These are phyloP conservation scores for Tridacna crocea DNA, from an alignment of 2,888 invertebrate genomes.

Conservation along the genomic window DNA sequence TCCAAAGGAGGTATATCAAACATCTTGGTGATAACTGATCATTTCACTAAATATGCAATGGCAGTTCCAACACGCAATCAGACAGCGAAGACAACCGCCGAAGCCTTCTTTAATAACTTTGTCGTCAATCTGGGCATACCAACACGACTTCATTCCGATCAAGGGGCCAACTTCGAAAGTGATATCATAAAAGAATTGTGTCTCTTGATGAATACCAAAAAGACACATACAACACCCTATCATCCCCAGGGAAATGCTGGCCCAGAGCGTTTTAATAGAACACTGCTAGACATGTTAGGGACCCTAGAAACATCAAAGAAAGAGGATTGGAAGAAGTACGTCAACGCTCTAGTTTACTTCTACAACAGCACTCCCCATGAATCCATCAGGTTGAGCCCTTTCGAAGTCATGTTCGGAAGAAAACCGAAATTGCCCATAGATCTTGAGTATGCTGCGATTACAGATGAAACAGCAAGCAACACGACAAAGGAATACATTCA, in stretches of 20 bases:
- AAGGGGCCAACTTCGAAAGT: constrained; percentile 14
- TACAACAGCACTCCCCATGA: not conserved
- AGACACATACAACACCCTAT: not conserved
- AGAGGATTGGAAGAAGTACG: constrained; percentile 4
- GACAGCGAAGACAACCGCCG: constrained; percentile 4
- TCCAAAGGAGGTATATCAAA: too few relatives aligned
- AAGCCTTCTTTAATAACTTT: not conserved
- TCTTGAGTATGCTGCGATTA: too few relatives aligned
- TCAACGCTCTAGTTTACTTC: not conserved
- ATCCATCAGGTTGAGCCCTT: not conserved
- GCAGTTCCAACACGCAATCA: too few relatives aligned
- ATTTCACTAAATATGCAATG: too few relatives aligned
- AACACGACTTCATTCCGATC: not conserved
- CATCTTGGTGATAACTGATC: too few relatives aligned
- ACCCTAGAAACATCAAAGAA: not conserved
- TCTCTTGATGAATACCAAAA: not conserved
- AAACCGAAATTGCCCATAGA: too few relatives aligned
- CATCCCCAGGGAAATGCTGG: constrained; percentile 6
- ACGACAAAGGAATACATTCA: too few relatives aligned
- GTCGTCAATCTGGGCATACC: not conserved
- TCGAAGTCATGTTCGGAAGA: constrained; percentile 1
- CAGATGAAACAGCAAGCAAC: not conserved
- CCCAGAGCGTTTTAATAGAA: not conserved
- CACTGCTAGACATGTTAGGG: not conserved
- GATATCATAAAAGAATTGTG: too few relatives aligned